Evolutionary conservation across 2,888 invertebrate species (phyloP).

Genomic region (Monoplex corrugatus): DNA sequence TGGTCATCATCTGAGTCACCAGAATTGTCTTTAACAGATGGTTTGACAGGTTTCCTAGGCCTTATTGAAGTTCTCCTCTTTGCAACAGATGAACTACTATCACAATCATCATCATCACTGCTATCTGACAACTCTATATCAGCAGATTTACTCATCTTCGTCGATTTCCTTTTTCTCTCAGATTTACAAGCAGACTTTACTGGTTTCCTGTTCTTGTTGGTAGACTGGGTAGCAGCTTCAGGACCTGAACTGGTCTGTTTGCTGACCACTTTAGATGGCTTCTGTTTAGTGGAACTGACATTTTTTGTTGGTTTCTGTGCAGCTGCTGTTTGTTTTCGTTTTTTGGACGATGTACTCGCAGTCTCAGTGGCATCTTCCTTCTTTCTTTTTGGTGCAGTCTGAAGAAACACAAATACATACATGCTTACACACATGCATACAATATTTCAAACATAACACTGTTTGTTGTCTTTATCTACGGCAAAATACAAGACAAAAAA

Average conservation of each 20-base stretch:
- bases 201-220: not conserved
- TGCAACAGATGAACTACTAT: not conserved
- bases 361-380: not conserved
- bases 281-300: not conserved
- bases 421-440: too few relatives aligned
- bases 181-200: not conserved
- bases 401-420: not conserved
- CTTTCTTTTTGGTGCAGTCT: slow-evolving; percentile 43
- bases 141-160: not conserved
- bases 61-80: slow-evolving; percentile 28
- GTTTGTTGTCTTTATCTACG: too few relatives aligned
- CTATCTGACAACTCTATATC: not conserved
- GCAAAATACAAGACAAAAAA: too few relatives aligned
- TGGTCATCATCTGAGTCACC: slow-evolving; percentile 11
- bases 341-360: not conserved
- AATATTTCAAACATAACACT: too few relatives aligned
- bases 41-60: not conserved
- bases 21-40: not conserved
- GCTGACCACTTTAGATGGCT: not conserved
- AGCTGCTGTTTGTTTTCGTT: not conserved
- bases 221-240: not conserved
- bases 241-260: not conserved
- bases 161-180: not conserved
- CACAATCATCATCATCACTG: slow-evolving; percentile 27
- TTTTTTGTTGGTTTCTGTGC: not conserved